These are phyloP conservation scores for Ophion ventricosus DNA, from an alignment of 2,888 invertebrate species.

Conservation along the genomic window DNA sequence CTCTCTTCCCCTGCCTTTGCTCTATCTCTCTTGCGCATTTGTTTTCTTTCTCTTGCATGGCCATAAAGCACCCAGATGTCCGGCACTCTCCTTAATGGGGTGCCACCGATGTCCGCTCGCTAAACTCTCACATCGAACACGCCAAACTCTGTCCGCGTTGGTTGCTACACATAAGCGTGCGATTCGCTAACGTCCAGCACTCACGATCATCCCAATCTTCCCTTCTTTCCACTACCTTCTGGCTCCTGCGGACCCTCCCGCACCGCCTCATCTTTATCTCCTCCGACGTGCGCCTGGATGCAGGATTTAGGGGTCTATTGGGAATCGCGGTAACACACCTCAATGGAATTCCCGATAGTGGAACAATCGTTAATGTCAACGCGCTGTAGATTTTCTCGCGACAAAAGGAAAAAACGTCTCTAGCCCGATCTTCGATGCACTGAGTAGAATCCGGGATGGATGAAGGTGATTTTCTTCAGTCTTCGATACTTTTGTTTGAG, in stretches of 20 bases:
- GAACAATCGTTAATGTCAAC: constrained; percentile 75
- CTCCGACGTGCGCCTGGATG: constrained; percentile 66
- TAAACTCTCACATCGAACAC: constrained; percentile 48
- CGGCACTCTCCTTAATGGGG: constrained; percentile 81
- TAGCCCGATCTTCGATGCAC: constrained; percentile 26
- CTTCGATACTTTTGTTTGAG: too few species aligned
- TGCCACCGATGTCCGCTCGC: constrained; percentile 77
- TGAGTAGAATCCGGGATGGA: neutral
- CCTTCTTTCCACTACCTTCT: constrained; percentile 29
- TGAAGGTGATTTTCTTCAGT: neutral
- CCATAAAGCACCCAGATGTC: constrained; percentile 74
- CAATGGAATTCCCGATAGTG: constrained; percentile 77
- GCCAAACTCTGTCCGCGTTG: constrained; percentile 32
- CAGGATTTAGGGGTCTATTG: constrained; percentile 76
- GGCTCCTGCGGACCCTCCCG: constrained; percentile 6
- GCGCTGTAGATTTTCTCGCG: constrained; percentile 37
- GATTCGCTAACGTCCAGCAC: constrained; percentile 41
- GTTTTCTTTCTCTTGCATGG: constrained; percentile 16
- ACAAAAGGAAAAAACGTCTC: constrained; percentile 6
- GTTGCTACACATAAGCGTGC: constrained; percentile 39
- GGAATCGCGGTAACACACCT: constrained; percentile 74
- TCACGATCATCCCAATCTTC: constrained; percentile 42
- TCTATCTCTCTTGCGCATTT: constrained; percentile 11
- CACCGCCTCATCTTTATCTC: constrained; percentile 70
- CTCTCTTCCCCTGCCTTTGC: constrained; percentile 35